phyloP scores from a whole-genome alignment of 2,888 invertebrate genomes.

The Temnothorax unifasciatus region DNA sequence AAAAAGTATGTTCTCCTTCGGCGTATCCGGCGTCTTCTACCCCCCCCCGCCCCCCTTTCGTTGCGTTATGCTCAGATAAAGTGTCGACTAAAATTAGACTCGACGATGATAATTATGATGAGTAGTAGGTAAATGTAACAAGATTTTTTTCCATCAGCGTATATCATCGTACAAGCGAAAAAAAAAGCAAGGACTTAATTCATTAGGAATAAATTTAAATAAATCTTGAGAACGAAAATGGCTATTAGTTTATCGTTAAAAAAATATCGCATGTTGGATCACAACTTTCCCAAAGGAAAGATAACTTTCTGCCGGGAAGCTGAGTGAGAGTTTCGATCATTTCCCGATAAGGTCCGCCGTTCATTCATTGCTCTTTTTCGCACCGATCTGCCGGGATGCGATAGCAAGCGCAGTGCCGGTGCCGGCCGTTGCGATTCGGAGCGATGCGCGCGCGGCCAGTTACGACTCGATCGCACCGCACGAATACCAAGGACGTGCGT shows the following conservation, averaged over 20 bases:
- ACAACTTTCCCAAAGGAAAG: background rate
- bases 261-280: background rate
- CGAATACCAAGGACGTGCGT: constrained; percentile 73
- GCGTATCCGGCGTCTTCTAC: background rate
- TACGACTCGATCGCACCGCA: constrained; percentile 59
- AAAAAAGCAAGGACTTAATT: background rate
- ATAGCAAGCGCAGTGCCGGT: constrained; percentile 3
- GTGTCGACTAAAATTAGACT: constrained; percentile 27
- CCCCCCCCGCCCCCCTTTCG: background rate
- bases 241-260: background rate
- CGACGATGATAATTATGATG: constrained; percentile 2
- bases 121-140: constrained; percentile 16
- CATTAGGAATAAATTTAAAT: background rate
- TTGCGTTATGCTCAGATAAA: background rate
- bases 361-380: background rate
- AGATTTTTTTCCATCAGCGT: background rate
- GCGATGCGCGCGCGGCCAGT: constrained; percentile 59
- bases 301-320: too few relatives aligned
- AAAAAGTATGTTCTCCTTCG: constrained; percentile 16
- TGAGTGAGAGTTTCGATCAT: background rate
- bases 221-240: background rate
- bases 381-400: background rate
- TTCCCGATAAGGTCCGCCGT: background rate
- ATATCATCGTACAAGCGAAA: background rate
- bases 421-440: constrained; percentile 52